Percentiles rank a stretch among this genome's conserved stretches.
Evolutionary conservation across 2,797 vertebrate genomes (phyloP).

Genomic region (Myiotriccus ornatus): DNA sequence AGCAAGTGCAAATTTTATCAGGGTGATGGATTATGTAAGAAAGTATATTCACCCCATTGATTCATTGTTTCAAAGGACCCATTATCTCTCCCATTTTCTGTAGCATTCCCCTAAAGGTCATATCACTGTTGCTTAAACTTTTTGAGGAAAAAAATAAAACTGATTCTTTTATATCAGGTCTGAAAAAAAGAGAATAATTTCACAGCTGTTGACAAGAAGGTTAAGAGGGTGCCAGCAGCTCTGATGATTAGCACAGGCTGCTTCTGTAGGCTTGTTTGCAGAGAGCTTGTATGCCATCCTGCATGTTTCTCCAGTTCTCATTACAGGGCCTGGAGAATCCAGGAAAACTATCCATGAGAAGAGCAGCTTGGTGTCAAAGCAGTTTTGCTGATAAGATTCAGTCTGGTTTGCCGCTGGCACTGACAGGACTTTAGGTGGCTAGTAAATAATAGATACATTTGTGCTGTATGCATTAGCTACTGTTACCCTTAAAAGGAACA

Average conservation of each 20-base stretch:
- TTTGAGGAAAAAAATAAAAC: conserved; percentile 13
- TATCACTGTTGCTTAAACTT: background rate
- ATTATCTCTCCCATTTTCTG: conserved; percentile 32
- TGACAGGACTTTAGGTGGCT: conserved; percentile 32
- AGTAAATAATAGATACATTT: conserved; percentile 56
- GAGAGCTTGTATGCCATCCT: background rate
- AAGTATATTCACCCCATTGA: background rate
- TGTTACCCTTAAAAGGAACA: background rate
- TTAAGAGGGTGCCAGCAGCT: conserved; percentile 16
- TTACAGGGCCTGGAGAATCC: background rate
- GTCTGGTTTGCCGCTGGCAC: conserved; percentile 1
- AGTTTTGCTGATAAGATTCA: conserved; percentile 61
- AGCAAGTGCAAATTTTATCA: background rate
- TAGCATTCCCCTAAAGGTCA: background rate
- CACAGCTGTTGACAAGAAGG: conserved; percentile 37
- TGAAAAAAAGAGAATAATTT: conserved; percentile 17
- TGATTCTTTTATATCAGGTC: background rate
- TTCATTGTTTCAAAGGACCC: conserved; percentile 34
- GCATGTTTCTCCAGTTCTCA: background rate
- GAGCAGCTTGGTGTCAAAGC: conserved; percentile 34
- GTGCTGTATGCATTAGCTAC: conserved; percentile 5
- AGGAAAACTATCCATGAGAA: background rate
- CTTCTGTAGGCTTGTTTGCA: background rate
- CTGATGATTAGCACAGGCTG: background rate
- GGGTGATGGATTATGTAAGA: background rate